Conservation (phyloP, 1,140 invertebrate species). For the Sycophaga agraensis region DNA sequence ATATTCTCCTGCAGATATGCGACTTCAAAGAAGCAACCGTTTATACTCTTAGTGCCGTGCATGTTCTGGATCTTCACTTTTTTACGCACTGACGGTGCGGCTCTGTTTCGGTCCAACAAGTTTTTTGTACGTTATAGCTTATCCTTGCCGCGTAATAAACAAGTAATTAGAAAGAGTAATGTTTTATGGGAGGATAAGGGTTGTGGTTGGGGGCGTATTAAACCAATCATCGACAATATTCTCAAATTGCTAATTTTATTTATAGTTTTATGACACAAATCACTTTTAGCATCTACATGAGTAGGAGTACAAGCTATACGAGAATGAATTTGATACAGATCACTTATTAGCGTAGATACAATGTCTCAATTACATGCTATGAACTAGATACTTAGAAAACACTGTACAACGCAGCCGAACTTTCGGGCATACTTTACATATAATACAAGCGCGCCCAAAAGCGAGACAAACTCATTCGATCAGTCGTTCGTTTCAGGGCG, state of each 20-base stretch:
- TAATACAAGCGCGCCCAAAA: constrained; percentile 53
- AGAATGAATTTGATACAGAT: constrained; percentile 60
- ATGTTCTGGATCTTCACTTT: constrained; percentile 40
- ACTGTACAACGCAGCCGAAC: constrained; percentile 59
- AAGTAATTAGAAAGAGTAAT: too few relatives aligned
- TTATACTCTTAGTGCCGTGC: constrained; percentile 45
- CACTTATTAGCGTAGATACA: constrained; percentile 59
- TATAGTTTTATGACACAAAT: constrained; percentile 60
- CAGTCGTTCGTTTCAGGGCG: constrained; percentile 31
- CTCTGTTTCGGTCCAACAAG: too few relatives aligned
- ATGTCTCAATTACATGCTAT: constrained; percentile 58
- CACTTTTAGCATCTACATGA: constrained; percentile 60
- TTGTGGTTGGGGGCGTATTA: too few relatives aligned
- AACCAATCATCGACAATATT: constrained; percentile 30
- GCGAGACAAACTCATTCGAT: constrained; percentile 40
- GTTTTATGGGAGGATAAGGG: too few relatives aligned
- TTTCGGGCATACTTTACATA: constrained; percentile 58
- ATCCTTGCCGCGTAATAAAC: too few relatives aligned
- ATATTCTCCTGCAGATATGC: constrained; percentile 39
- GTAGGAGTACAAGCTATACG: constrained; percentile 58
- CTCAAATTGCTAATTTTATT: constrained; percentile 60
- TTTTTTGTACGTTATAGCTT: too few relatives aligned
- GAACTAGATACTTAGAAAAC: constrained; percentile 61
- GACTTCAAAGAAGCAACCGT: constrained; percentile 38
- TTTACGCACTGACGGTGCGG: constrained; percentile 30